A percentile compares a stretch with the other conserved stretches of the same genome.
These are phyloP conservation scores for Apis florea DNA, from an alignment of 1,140 invertebrate genomes.

Conservation along the genomic window DNA sequence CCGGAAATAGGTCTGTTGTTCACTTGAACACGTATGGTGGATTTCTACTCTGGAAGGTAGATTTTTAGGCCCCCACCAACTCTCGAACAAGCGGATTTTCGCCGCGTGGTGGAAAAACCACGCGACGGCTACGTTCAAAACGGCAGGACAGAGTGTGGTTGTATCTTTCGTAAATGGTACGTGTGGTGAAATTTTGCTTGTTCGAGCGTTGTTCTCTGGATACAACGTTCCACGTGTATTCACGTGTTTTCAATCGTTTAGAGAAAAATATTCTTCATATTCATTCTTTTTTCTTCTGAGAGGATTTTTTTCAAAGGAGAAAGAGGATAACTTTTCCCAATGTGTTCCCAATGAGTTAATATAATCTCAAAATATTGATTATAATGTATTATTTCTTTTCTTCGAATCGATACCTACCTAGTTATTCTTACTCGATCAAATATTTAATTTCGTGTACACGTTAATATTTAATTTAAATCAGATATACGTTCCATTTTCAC, in stretches of 20 bases:
- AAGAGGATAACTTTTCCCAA: not conserved
- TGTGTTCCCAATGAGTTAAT: not conserved
- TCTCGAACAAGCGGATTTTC: constrained; percentile 19
- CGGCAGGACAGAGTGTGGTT: not conserved
- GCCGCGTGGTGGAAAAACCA: constrained; percentile 19
- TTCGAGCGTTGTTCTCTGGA: not conserved
- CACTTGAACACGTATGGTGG: constrained; percentile 18
- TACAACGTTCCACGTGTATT: not conserved
- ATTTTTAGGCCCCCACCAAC: not conserved
- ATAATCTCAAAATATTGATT: not conserved
- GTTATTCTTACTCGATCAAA: not conserved
- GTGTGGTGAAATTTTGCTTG: constrained; percentile 23
- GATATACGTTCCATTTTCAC: not conserved
- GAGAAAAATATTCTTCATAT: not conserved
- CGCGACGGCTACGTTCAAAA: not conserved
- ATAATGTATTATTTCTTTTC: not conserved
- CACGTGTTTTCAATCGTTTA: not conserved
- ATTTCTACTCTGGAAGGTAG: constrained; percentile 11
- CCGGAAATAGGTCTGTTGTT: constrained; percentile 30
- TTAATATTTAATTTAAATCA: not conserved
- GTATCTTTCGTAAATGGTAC: constrained; percentile 17
- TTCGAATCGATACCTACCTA: not conserved
- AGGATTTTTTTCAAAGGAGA: not conserved
- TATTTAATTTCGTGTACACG: not conserved
- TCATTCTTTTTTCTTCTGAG: not conserved